phyloP scores from a whole-genome alignment of 2,113 vertebrate species.

The Equus przewalskii region DNA sequence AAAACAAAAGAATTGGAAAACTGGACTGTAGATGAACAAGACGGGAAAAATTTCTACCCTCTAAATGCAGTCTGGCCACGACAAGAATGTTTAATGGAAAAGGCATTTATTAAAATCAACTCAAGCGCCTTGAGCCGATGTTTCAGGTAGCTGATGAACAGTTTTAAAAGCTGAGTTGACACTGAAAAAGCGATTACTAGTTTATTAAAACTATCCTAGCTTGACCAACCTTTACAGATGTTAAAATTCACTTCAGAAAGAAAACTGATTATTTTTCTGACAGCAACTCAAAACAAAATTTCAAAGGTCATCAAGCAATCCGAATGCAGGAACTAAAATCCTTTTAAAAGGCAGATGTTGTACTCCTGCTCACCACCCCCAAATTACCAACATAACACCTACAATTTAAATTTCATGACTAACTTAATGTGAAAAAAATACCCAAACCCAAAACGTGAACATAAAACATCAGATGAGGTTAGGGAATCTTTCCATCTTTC shows the following conservation, averaged over 20 bases:
- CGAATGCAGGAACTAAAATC: slow-evolving; percentile 31
- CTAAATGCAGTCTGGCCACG: slow-evolving; percentile 42
- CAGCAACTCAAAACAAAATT: slow-evolving; percentile 69
- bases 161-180: slow-evolving; percentile 67
- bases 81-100: slow-evolving; percentile 60
- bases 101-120: slow-evolving; percentile 68
- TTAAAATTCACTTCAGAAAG: slow-evolving; percentile 68
- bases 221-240: slow-evolving; percentile 70
- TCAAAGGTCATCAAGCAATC: slow-evolving; percentile 72
- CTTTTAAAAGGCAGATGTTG: not conserved
- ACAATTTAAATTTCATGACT: slow-evolving; percentile 8
- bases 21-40: not conserved
- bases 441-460: not conserved
- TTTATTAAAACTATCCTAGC: slow-evolving; percentile 72
- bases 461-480: not conserved
- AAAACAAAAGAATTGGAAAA: slow-evolving; percentile 61
- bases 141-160: slow-evolving; percentile 47
- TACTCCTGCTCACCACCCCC: not conserved
- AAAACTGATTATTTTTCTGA: slow-evolving; percentile 72
- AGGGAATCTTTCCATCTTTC: not conserved
- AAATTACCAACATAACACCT: slow-evolving; percentile 30
- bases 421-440: not conserved
- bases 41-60: slow-evolving; percentile 30
- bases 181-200: slow-evolving; percentile 76
- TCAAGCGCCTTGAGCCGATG: not conserved